Evolutionary conservation across 2,797 vertebrate species (phyloP).

Genomic region (Pelobates cultripes): DNA sequence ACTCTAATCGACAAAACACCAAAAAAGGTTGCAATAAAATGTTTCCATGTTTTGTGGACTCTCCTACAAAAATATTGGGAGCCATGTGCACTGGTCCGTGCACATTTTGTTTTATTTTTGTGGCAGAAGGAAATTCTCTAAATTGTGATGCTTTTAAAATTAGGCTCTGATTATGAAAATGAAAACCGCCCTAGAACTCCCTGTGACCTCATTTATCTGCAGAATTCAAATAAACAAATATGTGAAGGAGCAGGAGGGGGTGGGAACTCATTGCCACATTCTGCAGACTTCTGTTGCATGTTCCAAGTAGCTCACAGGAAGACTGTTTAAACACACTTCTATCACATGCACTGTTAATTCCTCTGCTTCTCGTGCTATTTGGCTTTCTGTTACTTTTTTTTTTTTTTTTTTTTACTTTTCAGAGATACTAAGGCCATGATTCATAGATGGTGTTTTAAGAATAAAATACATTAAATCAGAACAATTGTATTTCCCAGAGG

Average conservation of each 20-base stretch:
- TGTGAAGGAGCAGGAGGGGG: constrained; percentile 21
- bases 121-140: background rate
- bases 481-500: no score
- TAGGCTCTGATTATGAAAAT: constrained; percentile 2
- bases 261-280: constrained; percentile 1
- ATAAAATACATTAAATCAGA: no score
- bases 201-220: constrained; percentile 26
- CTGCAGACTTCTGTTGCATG: constrained; percentile 19
- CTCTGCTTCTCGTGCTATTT: constrained; percentile 42
- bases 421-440: no score
- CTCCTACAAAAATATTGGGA: background rate
- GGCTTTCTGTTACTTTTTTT: constrained; percentile 12
- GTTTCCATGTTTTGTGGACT: background rate
- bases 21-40: background rate
- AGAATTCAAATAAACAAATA: constrained; percentile 29
- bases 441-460: no score
- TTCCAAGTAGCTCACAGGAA: constrained; percentile 40
- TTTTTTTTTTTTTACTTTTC: no score
- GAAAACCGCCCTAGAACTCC: constrained; percentile 8
- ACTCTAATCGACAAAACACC: background rate
- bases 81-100: background rate
- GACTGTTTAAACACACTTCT: constrained; percentile 43
- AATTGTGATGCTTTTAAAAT: constrained; percentile 8
- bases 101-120: background rate
- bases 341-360: constrained; percentile 51